Percentiles rank a stretch among this genome's conserved stretches.
Conservation (phyloP, 2,888 invertebrate species). For the Cecidostiba fungosa region DNA sequence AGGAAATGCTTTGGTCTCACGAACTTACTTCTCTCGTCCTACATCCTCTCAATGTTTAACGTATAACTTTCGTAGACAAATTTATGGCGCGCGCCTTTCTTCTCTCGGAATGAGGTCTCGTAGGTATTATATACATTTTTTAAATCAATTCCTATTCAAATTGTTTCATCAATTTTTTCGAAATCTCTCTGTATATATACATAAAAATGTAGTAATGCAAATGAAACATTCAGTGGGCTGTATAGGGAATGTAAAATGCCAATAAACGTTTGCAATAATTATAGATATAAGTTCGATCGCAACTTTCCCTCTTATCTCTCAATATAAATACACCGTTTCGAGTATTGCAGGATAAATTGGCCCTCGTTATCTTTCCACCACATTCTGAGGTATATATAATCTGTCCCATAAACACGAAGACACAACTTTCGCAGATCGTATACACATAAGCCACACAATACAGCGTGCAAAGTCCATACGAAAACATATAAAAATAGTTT, state of each 20-base stretch:
- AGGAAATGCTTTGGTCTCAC: slow-evolving; percentile 6
- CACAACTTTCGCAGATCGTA: background rate
- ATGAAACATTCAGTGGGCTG: too few relatives aligned
- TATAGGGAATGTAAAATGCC: too few relatives aligned
- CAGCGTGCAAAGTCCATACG: background rate
- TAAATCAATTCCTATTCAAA: slow-evolving; percentile 35
- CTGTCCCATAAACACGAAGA: background rate
- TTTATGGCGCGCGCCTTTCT: background rate
- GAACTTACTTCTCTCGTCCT: slow-evolving; percentile 11
- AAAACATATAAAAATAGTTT: background rate
- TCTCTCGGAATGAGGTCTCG: slow-evolving; percentile 22
- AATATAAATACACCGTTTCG: too few relatives aligned
- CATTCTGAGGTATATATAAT: background rate
- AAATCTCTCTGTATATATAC: background rate
- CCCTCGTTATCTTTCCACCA: too few relatives aligned
- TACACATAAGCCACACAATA: background rate
- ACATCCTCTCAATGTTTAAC: slow-evolving; percentile 27
- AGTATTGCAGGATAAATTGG: too few relatives aligned
- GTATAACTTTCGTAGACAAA: slow-evolving; percentile 10
- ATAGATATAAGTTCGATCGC: too few relatives aligned
- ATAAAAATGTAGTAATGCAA: background rate
- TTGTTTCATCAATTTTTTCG: slow-evolving; percentile 11
- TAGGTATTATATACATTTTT: too few relatives aligned
- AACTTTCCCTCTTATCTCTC: too few relatives aligned
- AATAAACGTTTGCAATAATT: too few relatives aligned